A percentile compares a stretch with the other conserved stretches of the same genome.
Evolutionary conservation across 2,113 vertebrate genomes (phyloP).

Genomic region (Oxygymnocypris stewartii): DNA sequence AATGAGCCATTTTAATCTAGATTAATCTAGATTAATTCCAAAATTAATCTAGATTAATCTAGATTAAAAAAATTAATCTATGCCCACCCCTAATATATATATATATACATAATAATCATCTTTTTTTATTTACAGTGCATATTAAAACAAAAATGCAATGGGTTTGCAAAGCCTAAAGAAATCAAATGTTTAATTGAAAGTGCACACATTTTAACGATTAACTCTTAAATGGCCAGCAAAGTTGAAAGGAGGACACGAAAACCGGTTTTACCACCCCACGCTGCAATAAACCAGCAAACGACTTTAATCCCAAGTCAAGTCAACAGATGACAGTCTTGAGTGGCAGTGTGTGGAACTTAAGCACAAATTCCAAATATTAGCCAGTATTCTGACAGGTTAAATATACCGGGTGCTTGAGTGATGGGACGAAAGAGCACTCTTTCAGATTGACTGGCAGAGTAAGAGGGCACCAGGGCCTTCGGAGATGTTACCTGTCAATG

Average conservation of each 20-base stretch:
- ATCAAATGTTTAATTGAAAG: neutral
- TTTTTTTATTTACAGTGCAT: no score
- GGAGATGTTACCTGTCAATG: constrained; percentile 57
- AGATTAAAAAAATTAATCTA: no score
- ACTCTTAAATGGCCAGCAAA: neutral
- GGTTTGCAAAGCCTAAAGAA: no score
- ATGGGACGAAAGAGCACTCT: constrained; percentile 7
- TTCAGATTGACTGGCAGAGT: constrained; percentile 45
- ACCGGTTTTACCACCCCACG: constrained; percentile 18
- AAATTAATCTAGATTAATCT: no score
- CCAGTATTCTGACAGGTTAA: constrained; percentile 38
- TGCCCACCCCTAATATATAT: no score
- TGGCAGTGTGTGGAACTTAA: neutral
- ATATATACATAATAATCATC: no score
- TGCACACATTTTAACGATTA: neutral
- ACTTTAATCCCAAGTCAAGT: constrained; percentile 21
- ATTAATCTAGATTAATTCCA: no score
- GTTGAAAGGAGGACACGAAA: constrained; percentile 12
- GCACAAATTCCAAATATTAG: constrained; percentile 43
- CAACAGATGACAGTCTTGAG: constrained; percentile 39
- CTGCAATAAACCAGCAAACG: constrained; percentile 26
- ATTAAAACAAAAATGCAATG: no score
- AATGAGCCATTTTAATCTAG: no score
- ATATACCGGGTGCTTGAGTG: constrained; percentile 26
- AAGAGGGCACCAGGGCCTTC: constrained; percentile 41